phyloP scores from a whole-genome alignment of 2,113 vertebrate genomes.

The Otis tarda region DNA sequence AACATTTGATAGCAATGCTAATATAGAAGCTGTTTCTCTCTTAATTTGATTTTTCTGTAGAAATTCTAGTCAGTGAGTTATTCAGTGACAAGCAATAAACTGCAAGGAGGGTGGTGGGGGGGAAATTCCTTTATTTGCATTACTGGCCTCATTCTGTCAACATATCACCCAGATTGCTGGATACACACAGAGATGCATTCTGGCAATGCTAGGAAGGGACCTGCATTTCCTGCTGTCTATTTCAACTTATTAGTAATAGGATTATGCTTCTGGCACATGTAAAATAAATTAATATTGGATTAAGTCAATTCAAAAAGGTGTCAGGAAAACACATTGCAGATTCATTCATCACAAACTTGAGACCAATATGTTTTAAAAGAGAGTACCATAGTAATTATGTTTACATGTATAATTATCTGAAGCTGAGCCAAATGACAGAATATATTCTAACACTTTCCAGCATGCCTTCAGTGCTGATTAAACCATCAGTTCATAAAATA shows the following conservation, averaged over 20 bases:
- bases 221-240: conserved; percentile 66
- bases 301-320: conserved; percentile 41
- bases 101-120: not conserved
- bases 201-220: conserved; percentile 54
- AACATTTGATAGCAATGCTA: not conserved
- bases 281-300: conserved; percentile 66
- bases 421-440: conserved; percentile 34
- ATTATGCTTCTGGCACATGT: conserved; percentile 62
- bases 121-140: conserved; percentile 64
- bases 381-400: conserved; percentile 5
- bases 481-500: not conserved
- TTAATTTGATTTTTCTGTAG: conserved; percentile 14
- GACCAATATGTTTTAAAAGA: not conserved
- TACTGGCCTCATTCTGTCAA: conserved; percentile 89
- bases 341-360: conserved; percentile 23
- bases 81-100: conserved; percentile 48
- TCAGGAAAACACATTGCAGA: not conserved
- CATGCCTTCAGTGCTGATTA: conserved; percentile 8
- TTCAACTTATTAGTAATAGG: conserved; percentile 57
- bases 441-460: conserved; percentile 10
- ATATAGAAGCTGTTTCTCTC: not conserved
- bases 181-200: conserved; percentile 69
- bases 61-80: conserved; percentile 7
- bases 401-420: conserved; percentile 50
- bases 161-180: conserved; percentile 76